phyloP scores from a whole-genome alignment of 2,113 vertebrate genomes.

The Catharus bicknelli region DNA sequence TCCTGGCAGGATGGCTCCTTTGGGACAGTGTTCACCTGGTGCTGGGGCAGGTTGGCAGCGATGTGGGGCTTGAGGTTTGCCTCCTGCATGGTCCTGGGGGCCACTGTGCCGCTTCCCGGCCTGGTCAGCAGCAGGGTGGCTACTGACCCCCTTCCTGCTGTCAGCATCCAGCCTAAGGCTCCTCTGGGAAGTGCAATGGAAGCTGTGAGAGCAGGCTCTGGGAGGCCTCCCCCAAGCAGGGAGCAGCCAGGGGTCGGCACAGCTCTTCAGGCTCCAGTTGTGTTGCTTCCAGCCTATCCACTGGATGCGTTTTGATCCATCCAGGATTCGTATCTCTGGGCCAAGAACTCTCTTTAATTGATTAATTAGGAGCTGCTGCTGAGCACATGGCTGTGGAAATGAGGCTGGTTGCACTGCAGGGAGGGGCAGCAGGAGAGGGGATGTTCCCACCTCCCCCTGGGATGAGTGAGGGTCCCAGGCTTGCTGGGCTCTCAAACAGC shows the following conservation, averaged over 20 bases:
- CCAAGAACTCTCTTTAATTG: slow-evolving; percentile 11
- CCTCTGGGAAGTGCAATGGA: rapidly evolving
- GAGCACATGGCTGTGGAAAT: neutral
- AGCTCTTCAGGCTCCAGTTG: rapidly evolving
- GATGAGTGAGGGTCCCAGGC: neutral
- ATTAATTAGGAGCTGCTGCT: slow-evolving; percentile 20
- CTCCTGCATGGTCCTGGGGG: rapidly evolving
- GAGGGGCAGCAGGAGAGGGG: neutral
- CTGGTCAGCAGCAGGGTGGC: neutral
- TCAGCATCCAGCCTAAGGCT: rapidly evolving
- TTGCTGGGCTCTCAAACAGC: neutral
- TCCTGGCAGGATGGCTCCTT: rapidly evolving
- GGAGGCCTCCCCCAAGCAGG: neutral
- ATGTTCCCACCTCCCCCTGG: rapidly evolving
- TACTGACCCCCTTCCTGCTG: neutral
- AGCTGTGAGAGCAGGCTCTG: neutral
- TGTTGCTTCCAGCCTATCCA: neutral
- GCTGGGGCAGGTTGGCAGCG: neutral
- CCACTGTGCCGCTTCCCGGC: neutral
- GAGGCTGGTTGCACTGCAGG: neutral
- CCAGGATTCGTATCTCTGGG: slow-evolving; percentile 1
- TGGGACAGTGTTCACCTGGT: rapidly evolving
- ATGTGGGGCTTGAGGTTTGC: rapidly evolving
- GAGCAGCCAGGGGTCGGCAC: rapidly evolving
- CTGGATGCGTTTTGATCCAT: neutral